phyloP scores from a whole-genome alignment of 2,888 invertebrate species.

The Laothoe populi region DNA sequence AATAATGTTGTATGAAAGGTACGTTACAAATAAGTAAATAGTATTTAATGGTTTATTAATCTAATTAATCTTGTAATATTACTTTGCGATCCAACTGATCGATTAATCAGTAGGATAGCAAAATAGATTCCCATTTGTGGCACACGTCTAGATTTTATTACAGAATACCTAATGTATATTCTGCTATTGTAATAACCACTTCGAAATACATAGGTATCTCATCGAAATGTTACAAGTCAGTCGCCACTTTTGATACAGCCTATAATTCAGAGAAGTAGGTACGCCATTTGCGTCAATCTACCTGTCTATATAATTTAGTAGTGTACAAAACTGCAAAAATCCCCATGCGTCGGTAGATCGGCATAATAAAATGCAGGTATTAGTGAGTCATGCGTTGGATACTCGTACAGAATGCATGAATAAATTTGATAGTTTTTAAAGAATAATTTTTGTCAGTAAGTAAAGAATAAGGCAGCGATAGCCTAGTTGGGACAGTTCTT shows the following conservation, averaged over 20 bases:
- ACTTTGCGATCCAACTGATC: too few relatives aligned
- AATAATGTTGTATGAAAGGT: too few relatives aligned
- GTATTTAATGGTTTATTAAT: too few relatives aligned
- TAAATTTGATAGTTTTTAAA: background rate
- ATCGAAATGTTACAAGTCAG: background rate
- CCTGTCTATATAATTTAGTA: background rate
- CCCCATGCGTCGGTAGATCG: background rate
- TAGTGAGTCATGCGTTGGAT: background rate
- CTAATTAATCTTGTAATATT: too few relatives aligned
- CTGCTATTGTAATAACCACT: background rate
- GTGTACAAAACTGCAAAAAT: background rate
- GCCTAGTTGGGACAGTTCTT: too few relatives aligned
- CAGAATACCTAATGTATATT: too few relatives aligned
- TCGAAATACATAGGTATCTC: background rate
- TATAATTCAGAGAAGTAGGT: slow-evolving; percentile 17
- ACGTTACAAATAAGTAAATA: too few relatives aligned
- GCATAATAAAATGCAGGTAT: background rate
- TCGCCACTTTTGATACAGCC: slow-evolving; percentile 2
- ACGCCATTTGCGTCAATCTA: slow-evolving; percentile 11
- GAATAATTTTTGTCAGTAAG: background rate
- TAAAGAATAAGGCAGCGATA: too few relatives aligned
- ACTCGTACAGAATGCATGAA: background rate
- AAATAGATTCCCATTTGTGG: too few relatives aligned
- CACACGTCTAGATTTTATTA: too few relatives aligned
- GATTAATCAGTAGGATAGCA: too few relatives aligned